A percentile compares a stretch with the other conserved stretches of the same genome.
Evolutionary conservation across 2,797 vertebrate species (phyloP).

Genomic region (Buceros bicornis): DNA sequence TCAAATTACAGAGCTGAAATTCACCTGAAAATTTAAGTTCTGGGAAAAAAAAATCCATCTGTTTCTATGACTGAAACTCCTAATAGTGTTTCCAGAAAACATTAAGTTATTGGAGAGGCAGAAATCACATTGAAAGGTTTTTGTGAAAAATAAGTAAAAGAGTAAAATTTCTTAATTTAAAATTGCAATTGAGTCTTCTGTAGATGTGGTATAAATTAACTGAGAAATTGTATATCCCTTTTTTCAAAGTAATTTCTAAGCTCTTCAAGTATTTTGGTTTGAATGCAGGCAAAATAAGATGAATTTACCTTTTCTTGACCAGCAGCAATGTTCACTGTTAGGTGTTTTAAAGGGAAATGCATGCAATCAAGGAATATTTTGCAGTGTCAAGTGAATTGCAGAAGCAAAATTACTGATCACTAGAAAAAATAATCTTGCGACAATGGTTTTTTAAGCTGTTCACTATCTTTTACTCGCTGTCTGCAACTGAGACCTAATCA

Average conservation of each 20-base stretch:
- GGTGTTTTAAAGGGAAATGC: background rate
- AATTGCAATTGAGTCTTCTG: background rate
- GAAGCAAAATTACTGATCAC: background rate
- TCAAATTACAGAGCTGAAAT: constrained; percentile 36
- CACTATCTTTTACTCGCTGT: background rate
- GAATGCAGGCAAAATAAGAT: background rate
- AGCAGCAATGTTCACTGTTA: background rate
- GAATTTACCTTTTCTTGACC: background rate
- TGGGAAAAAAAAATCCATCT: background rate
- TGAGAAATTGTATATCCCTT: background rate
- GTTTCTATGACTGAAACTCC: background rate
- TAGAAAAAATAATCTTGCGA: background rate
- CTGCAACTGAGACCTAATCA: background rate
- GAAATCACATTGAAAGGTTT: background rate
- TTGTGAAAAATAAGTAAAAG: background rate
- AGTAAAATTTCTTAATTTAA: background rate
- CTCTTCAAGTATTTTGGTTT: background rate
- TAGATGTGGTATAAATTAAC: background rate
- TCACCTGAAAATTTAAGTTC: background rate
- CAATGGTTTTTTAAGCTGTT: background rate
- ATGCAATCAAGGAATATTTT: background rate
- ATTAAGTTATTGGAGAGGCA: background rate
- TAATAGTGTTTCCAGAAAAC: background rate
- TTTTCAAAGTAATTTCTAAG: background rate
- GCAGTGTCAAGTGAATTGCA: background rate